Evolutionary conservation across 2,797 vertebrate species (phyloP).

Genomic region (Lepidocolaptes lacrymiger): DNA sequence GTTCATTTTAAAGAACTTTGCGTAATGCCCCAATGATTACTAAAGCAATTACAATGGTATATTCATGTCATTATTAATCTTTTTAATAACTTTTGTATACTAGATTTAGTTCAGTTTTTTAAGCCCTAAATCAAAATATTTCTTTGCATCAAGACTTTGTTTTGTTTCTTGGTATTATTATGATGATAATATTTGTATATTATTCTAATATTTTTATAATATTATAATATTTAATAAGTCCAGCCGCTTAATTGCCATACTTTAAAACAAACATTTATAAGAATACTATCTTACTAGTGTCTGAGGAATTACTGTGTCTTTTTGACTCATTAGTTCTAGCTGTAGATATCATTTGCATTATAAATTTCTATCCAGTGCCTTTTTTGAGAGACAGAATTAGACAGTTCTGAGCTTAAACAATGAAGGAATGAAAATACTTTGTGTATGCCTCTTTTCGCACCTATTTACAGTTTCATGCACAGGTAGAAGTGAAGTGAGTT

Average conservation of each 20-base stretch:
- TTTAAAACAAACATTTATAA: slow-evolving; percentile 11
- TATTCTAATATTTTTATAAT: no score
- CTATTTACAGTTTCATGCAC: background rate
- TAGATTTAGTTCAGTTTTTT: slow-evolving; percentile 30
- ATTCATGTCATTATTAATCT: slow-evolving; percentile 50
- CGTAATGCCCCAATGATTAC: slow-evolving; percentile 45
- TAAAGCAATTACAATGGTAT: slow-evolving; percentile 58
- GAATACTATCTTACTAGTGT: background rate
- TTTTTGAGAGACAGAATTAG: background rate
- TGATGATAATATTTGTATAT: no score
- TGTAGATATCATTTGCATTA: slow-evolving; percentile 8
- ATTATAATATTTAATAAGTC: background rate
- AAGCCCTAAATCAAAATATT: slow-evolving; percentile 10
- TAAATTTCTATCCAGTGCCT: background rate
- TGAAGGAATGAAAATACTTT: background rate
- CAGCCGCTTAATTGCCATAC: background rate
- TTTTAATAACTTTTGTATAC: slow-evolving; percentile 41
- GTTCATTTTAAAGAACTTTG: slow-evolving; percentile 58
- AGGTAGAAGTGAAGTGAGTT: background rate
- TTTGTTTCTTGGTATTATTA: background rate
- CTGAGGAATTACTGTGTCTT: background rate
- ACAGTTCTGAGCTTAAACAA: background rate
- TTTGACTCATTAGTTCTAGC: slow-evolving; percentile 19
- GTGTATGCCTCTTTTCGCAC: background rate
- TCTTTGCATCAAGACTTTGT: background rate